Base-by-base conservation (phyloP, 2,888 invertebrate genomes). In the Hyalella azteca region DNA sequence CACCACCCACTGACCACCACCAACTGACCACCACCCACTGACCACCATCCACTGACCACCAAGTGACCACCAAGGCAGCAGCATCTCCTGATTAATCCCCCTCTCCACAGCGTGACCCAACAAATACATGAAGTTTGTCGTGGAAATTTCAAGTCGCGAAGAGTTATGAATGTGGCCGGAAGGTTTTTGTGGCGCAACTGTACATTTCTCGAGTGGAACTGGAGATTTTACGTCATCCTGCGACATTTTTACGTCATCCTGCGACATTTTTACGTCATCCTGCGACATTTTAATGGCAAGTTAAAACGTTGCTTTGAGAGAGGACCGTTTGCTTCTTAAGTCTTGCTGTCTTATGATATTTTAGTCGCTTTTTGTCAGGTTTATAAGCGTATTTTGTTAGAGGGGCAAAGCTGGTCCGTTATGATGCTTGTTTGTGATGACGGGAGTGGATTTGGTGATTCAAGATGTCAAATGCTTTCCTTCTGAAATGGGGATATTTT, bases 281-380 rank as follows among this genome's bases (percentile, higher is more conserved):
- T 11, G 19, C 3, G 66, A 36, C 66, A 36, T 36, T 66, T 66
- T 36, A 66, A 66, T n/a, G 66, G 36, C 66, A 66, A 66, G 66
- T 66, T 66, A 66, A 66, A 66, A 66, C 36, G 36, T 66, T 66
- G 66, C 36, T 66, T 66, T 66, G 66, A 66, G 36, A 36, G 19
- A 36, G 66, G 19, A 19, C n/a, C 7, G 36, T 66, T 66, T 32
- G 36, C 19, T 32, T 19, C 66, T 66, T 36, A 36, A 66, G 66
- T 36, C 36, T 36, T n/a, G 36, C 7, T 4, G 36, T 36, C 36
- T 36, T 36, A 29, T 66, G 66, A n/a, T 19, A 19, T 66, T 36
- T 66, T 29, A 54, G 39, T 5, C 39, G 32, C 13, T 19, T 36
- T 66, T 7, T 66, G 66, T 36, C 66, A 66, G 13, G 11, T 66